These are phyloP conservation scores for Henricia sp. DNA, from an alignment of 53 echinoderm and acorn worm species.

Conservation along the genomic window DNA sequence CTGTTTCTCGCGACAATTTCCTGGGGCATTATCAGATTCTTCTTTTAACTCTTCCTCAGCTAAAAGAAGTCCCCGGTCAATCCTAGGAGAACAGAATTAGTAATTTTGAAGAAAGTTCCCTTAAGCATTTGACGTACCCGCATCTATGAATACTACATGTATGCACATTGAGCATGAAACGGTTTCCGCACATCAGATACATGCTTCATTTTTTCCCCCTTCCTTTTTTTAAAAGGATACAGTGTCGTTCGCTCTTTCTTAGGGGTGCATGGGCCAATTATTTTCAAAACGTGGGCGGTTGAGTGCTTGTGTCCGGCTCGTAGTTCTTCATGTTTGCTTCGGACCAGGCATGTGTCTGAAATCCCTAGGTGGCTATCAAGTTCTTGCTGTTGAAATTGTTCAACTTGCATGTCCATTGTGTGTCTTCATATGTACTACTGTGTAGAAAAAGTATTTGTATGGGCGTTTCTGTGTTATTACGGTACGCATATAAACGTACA, in stretches of 20 bases:
- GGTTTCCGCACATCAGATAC: no score
- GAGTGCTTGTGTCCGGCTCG: background rate
- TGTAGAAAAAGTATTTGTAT: no score
- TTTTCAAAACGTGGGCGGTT: background rate
- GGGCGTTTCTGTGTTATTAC: no score
- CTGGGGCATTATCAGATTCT: slow-evolving; percentile 13
- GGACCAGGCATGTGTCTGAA: background rate
- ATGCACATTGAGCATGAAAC: no score
- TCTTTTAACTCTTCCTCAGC: background rate
- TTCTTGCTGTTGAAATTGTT: no score
- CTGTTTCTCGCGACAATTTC: background rate
- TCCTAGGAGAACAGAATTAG: no score
- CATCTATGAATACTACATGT: no score
- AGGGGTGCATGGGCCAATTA: background rate
- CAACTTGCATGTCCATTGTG: background rate
- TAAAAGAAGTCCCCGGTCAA: background rate
- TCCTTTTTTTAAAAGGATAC: background rate
- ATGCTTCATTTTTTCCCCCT: no score
- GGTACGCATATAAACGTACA: no score
- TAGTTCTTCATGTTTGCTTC: background rate
- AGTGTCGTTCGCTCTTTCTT: slow-evolving; percentile 6
- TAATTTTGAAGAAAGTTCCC: no score
- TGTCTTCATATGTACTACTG: background rate
- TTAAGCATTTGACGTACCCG: no score
- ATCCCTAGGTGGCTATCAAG: no score